These are phyloP conservation scores for Erebia ligea DNA, from an alignment of 2,888 invertebrate genomes.

Conservation along the genomic window DNA sequence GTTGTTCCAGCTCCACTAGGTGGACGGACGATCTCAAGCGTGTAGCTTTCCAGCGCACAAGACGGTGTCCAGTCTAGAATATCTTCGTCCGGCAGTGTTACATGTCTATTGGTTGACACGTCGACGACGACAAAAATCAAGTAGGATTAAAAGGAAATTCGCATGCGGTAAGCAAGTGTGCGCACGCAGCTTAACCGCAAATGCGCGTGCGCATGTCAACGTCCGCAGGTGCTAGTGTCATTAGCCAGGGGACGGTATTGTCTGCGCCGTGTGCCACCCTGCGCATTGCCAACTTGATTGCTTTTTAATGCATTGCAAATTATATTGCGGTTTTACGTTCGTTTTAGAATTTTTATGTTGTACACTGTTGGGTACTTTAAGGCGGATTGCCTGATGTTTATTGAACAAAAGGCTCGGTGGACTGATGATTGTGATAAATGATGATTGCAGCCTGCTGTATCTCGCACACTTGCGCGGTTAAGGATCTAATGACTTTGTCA, in stretches of 20 bases:
- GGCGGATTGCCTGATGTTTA: neutral
- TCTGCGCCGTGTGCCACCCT: constrained; percentile 26
- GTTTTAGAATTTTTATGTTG: constrained; percentile 23
- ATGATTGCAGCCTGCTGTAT: neutral
- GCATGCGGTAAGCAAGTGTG: constrained; percentile 1
- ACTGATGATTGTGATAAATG: neutral
- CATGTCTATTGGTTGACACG: neutral
- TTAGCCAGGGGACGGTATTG: constrained; percentile 55
- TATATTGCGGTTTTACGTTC: constrained; percentile 20
- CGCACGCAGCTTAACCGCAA: constrained; percentile 14
- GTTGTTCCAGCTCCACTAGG: too few species aligned
- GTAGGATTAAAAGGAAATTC: neutral
- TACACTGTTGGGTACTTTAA: constrained; percentile 7
- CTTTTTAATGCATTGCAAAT: constrained; percentile 41
- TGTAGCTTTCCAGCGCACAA: too few species aligned
- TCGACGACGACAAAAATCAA: too few species aligned
- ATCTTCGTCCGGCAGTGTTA: neutral
- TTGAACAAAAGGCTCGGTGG: neutral
- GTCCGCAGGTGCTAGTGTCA: constrained; percentile 73
- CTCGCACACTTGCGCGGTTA: neutral
- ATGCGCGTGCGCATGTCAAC: constrained; percentile 73
- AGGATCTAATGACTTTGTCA: too few species aligned
- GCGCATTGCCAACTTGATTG: constrained; percentile 35
- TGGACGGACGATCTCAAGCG: too few species aligned
- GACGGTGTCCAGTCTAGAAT: too few species aligned